Evolutionary conservation across 2,113 vertebrate species (phyloP).

Genomic region (Cnemophilus loriae): DNA sequence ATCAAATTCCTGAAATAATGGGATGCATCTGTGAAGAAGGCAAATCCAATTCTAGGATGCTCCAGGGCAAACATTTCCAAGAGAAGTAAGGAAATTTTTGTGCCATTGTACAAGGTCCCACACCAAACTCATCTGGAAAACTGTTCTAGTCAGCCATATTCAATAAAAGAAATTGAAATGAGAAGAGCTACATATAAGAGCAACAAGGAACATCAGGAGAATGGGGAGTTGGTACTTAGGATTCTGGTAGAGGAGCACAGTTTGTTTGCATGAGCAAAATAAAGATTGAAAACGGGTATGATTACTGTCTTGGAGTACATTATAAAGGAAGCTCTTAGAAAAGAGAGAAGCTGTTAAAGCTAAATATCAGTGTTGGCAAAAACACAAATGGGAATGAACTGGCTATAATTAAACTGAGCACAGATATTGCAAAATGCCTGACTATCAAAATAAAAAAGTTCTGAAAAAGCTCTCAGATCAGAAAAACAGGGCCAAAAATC

Average conservation of each 20-base stretch:
- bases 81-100: not conserved
- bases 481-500: not conserved
- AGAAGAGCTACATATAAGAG: not conserved
- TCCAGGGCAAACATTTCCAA: conserved; percentile 8
- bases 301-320: not conserved
- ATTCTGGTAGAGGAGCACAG: not conserved
- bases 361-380: not conserved
- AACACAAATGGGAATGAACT: not conserved
- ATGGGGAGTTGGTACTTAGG: not conserved
- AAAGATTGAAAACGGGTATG: not conserved
- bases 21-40: conserved; percentile 26
- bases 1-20: conserved; percentile 30
- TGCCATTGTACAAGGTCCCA: not conserved
- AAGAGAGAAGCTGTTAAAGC: not conserved
- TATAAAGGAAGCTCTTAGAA: not conserved
- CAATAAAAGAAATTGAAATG: not conserved
- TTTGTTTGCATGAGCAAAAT: not conserved
- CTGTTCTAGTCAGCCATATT: not conserved
- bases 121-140: not conserved
- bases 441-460: not conserved
- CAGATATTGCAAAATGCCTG: not conserved
- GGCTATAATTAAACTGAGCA: not conserved
- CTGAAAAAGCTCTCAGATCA: not conserved
- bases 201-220: not conserved
- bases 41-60: conserved; percentile 29